A percentile compares a stretch with the other conserved stretches of the same genome.
phyloP scores from a whole-genome alignment of 2,797 vertebrate species.

The Euthynnus affinis region DNA sequence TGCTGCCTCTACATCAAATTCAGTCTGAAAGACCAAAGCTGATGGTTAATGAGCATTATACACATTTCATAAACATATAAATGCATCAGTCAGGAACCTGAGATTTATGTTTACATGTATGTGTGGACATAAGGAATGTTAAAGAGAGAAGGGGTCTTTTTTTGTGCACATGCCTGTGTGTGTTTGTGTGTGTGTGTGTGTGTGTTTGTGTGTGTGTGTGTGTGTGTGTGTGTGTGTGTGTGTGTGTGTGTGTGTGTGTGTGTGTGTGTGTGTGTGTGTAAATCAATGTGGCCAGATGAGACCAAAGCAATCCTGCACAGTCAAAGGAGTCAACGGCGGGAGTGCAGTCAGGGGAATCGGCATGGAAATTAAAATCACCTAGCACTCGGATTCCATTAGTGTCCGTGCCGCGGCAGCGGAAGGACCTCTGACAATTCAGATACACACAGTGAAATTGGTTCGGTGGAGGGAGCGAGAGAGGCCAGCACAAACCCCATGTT shows the following conservation, averaged over 20 bases:
- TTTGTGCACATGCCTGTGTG: slow-evolving; percentile 36
- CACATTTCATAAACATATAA: slow-evolving; percentile 58
- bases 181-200: slow-evolving; percentile 52
- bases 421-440: slow-evolving; percentile 88
- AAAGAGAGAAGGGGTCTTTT: slow-evolving; percentile 37
- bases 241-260: slow-evolving; percentile 49
- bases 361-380: slow-evolving; percentile 90
- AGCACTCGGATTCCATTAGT: slow-evolving; percentile 88
- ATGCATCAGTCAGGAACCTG: slow-evolving; percentile 49
- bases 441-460: slow-evolving; percentile 86
- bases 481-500: slow-evolving; percentile 75
- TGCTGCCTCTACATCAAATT: slow-evolving; percentile 39
- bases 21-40: slow-evolving; percentile 36
- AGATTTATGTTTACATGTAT: slow-evolving; percentile 35
- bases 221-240: slow-evolving; percentile 62
- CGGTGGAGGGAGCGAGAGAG: slow-evolving; percentile 77
- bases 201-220: slow-evolving; percentile 54
- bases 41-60: slow-evolving; percentile 32
- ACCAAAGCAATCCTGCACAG: slow-evolving; percentile 88
- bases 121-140: slow-evolving; percentile 41
- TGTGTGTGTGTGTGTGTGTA: slow-evolving; percentile 61
- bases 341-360: slow-evolving; percentile 88
- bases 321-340: slow-evolving; percentile 84
- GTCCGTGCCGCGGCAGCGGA: slow-evolving; percentile 79
- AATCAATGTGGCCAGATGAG: slow-evolving; percentile 87